Evolutionary conservation across 2,113 vertebrate species (phyloP), one percentile per base, ranked within the genome.

Genomic region (Urocolius indicus): DNA sequence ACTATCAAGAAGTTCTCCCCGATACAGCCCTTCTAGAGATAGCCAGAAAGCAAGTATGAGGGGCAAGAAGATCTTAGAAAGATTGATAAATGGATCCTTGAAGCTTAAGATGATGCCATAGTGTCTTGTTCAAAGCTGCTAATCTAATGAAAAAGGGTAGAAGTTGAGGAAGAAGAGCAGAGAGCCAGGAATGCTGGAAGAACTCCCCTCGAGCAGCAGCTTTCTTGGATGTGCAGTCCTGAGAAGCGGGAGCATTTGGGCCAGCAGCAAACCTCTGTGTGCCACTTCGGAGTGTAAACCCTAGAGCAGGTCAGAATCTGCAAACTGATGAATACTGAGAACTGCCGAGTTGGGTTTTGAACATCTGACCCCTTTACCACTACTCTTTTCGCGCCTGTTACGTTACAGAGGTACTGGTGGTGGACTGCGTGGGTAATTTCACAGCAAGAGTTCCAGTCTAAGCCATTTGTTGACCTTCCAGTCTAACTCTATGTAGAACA

Each of bases 401-500:
- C 21, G 65, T 94, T 84, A 27, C 4, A 30, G 55, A 88, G 72
- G 59, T 71, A 65, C 92, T 91, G 69, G 26, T 90, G 90, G 76
- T 89, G 88, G 73, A 52, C 54, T 78, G 45, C 49, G 58, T 16
- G 49, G 69, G 21, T 96, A 79, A 73, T 84, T 93, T 87, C 86
- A 78, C 88, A 93, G 83, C 49, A 61, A 55, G 66, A 82, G 57
- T 87, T 93, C 49, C 86, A 92, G 66, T 85, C 66, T 84, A 93
- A 93, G 80, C 89, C 86, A 66, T 89, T 84, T 92, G 86, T 93
- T 92, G 69, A 87, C 61, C 63, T 59, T 65, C 92, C 20, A 58
- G 36, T 90, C 69, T 90, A 78, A 93, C 68, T 84, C 75, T 58
- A 65, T 46, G 26, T 45, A 73, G 83, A 87, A 92, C 46, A 88